Conservation (phyloP, 2,113 vertebrate species). For the Anoura caudifer region DNA sequence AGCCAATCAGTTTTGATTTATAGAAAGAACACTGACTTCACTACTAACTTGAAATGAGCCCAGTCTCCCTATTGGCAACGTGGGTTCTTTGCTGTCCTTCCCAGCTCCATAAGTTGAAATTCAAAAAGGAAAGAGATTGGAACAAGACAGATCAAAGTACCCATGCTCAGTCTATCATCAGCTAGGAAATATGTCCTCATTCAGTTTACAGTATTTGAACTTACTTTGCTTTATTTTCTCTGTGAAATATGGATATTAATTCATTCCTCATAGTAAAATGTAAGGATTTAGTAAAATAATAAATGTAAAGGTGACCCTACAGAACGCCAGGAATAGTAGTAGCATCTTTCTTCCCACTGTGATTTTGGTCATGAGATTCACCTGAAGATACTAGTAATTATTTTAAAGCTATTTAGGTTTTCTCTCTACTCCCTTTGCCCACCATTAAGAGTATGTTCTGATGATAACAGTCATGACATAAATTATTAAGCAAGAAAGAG, state of each 20-base stretch:
- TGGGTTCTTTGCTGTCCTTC: neutral
- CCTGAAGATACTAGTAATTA: neutral
- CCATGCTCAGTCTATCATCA: neutral
- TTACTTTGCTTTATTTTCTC: neutral
- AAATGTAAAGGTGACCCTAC: neutral
- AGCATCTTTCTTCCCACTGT: neutral
- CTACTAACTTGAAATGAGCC: neutral
- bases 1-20: neutral
- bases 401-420: neutral
- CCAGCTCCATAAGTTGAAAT: neutral
- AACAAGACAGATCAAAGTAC: neutral
- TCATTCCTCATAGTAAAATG: neutral
- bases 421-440: neutral
- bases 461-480: neutral
- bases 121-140: neutral
- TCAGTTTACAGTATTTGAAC: neutral
- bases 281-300: neutral
- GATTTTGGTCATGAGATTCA: neutral
- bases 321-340: fast-evolving
- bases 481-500: neutral
- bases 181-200: fast-evolving
- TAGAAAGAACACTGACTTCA: neutral
- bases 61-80: fast-evolving
- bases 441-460: neutral
- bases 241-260: neutral